These are phyloP conservation scores for Labrus mixtus DNA, from an alignment of 2,113 vertebrate species.

Conservation along the genomic window DNA sequence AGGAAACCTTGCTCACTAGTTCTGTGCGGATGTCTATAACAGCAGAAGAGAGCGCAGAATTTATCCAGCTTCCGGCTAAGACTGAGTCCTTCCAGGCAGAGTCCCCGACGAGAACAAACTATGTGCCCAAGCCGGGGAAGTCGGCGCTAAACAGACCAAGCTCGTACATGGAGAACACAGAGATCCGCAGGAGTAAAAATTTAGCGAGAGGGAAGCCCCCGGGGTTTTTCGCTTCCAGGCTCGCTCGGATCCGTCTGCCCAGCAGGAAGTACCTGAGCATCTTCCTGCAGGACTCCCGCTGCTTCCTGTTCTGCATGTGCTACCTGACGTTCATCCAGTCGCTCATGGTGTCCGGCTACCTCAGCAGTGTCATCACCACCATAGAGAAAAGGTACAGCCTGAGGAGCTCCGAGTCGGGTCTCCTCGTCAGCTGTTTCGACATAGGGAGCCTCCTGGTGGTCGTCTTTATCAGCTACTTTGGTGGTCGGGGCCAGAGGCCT, in stretches of 20 bases:
- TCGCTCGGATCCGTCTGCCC: conserved; percentile 74
- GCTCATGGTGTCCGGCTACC: conserved; percentile 98
- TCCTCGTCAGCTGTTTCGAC: conserved; percentile 99
- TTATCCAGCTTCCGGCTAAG: conserved; percentile 58
- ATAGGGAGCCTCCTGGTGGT: conserved; percentile 96
- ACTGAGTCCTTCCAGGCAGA: conserved; percentile 55
- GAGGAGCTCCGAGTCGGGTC: conserved; percentile 95
- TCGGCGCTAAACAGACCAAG: conserved; percentile 72
- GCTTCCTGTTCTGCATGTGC: conserved; percentile 85
- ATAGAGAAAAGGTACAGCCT: conserved; percentile 97
- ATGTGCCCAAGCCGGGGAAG: conserved; percentile 73
- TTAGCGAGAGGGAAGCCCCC: conserved; percentile 49
- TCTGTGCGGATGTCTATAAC: conserved; percentile 65
- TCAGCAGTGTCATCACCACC: conserved; percentile 99
- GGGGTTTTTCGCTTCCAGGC: conserved; percentile 71
- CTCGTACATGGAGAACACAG: conserved; percentile 69
- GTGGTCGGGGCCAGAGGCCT: conserved; percentile 92
- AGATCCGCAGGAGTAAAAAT: conserved; percentile 63
- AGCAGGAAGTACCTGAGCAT: conserved; percentile 82
- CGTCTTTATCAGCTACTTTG: conserved; percentile 99
- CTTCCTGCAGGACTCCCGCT: conserved; percentile 92
- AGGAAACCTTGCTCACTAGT: conserved; percentile 64
- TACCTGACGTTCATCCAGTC: conserved; percentile 89
- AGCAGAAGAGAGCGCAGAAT: conserved; percentile 66
- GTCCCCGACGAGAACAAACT: conserved; percentile 59